Evolutionary conservation across 2,888 invertebrate genomes (phyloP), one percentile per base, ranked within the genome.

Genomic region (Capitulum mitella): DNA sequence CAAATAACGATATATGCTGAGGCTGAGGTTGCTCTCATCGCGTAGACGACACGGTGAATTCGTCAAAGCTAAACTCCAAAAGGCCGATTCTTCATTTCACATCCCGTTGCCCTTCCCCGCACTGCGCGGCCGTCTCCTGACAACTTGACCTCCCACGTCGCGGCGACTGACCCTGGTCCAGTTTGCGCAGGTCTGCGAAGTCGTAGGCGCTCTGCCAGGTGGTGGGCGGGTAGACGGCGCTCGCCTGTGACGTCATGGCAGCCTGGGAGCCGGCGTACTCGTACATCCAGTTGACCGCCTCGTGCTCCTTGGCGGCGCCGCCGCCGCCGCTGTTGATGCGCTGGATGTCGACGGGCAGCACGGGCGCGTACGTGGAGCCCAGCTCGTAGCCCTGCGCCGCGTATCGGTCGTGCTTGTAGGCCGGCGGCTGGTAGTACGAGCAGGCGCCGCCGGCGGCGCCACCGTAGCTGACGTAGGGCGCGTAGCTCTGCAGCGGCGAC

Each of bases 341-440:
- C 77, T 51, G 51, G 77, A 77, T 32, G 26, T 54, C 48, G 34
- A 46, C 32, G 22, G 75, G 46, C 37, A 78, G 54, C 75, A 37
- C 75, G 51, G 54, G 29, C 29, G n/a, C 37, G 70, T 29, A 78
- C 40, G 51, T n/a, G 32, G 70, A 64, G 76, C 37, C 37, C 51
- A 40, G 74, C 40, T 29, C 78, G 54, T 40, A 58, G 54, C 37
- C 40, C 58, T 19, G 48, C 12, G 75, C n/a, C 48, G 51, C 37
- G 29, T 29, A 51, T 22, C 54, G 74, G 22, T 58, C 76, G 58
- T 19, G 48, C 43, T 54, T 74, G 64, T 75, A 76, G 29, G 29
- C 34, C 26, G n/a, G n/a, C 29, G 43, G 46, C 1, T 34, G 22
- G 29, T 58, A 51, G 76, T 74, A 40, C 32, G 74, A 48, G 22